Evolutionary conservation across 1,140 invertebrate genomes (phyloP), one percentile per base, ranked within the genome.

Genomic region (Brachionus rotundiformis): DNA sequence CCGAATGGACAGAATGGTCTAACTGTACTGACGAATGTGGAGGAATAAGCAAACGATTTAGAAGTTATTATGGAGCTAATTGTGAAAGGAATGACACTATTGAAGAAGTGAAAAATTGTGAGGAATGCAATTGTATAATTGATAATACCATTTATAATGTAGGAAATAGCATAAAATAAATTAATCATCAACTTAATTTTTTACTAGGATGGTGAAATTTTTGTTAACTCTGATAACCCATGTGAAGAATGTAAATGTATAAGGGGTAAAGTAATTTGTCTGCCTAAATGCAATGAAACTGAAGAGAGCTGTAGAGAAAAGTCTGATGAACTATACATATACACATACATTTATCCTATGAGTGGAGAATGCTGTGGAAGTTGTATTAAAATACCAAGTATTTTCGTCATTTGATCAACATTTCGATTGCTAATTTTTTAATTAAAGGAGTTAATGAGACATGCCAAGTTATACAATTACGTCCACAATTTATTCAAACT

Each of bases 191-290:
- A 16, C 16, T 10, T 41, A 41, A 41, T 3, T 13, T 47, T 44
- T 13, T 1, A 13, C 0, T 13, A 79, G 76, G 47, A 79, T 54
- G 47, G 47, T 3, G 36, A 41, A 16, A 31, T 33, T n/a, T 79
- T 79, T 31, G 4, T 23, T 1, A 63, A 41, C 39, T 36, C 31
- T 39, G 44, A 63, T 3, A 63, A 81, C 29, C 6, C 13, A 23
- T 81, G 79, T 65, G 59, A 81, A 81, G 27, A 41, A 23, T 81
- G 79, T 23, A 63, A 41, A 27, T 81, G 79, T 41, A 29, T 65
- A 25, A 27, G 16, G 13, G 79, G 79, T 27, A 29, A 63, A 39
- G 16, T 39, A 25, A 13, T 79, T 59, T 79, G 76, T 8, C 41
- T 25, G 16, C 13, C 76, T 59, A 25, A 19, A 31, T 81, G 77